phyloP scores from a whole-genome alignment of 37 sponge, comb jelly and placozoan species.

The Beroe ovata region DNA sequence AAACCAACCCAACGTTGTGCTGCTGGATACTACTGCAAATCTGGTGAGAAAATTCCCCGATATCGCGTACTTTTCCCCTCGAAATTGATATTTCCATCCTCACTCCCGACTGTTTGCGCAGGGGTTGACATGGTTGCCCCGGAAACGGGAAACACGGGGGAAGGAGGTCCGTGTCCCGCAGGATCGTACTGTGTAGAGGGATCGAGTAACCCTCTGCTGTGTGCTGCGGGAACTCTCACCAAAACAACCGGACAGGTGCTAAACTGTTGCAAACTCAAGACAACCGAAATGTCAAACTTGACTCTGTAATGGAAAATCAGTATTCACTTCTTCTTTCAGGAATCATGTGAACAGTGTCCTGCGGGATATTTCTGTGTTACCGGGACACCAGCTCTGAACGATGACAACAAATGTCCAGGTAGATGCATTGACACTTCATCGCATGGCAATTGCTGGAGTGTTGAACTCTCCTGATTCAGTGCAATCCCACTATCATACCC shows the following conservation, averaged over 20 bases:
- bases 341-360: slow-evolving; percentile 53
- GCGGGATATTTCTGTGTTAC: slow-evolving; percentile 67
- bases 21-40: slow-evolving; percentile 69
- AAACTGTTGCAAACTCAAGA: too few relatives aligned
- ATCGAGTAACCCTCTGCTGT: not conserved
- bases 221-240: slow-evolving; percentile 67
- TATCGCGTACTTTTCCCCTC: not conserved
- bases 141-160: slow-evolving; percentile 2
- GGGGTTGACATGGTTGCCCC: not conserved
- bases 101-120: not conserved
- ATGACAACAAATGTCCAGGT: not conserved
- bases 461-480: too few relatives aligned
- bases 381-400: not conserved
- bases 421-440: too few relatives aligned
- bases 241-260: slow-evolving; percentile 21
- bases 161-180: slow-evolving; percentile 67
- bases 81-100: not conserved
- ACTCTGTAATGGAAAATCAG: too few relatives aligned
- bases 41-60: too few relatives aligned
- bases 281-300: too few relatives aligned
- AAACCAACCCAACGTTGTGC: not conserved
- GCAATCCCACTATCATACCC: too few relatives aligned
- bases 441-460: too few relatives aligned
- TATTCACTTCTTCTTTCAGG: not conserved
- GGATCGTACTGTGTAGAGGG: slow-evolving; percentile 48